Conservation (phyloP, 53 echinoderm and acorn worm species). For the Apostichopus leukothele region DNA sequence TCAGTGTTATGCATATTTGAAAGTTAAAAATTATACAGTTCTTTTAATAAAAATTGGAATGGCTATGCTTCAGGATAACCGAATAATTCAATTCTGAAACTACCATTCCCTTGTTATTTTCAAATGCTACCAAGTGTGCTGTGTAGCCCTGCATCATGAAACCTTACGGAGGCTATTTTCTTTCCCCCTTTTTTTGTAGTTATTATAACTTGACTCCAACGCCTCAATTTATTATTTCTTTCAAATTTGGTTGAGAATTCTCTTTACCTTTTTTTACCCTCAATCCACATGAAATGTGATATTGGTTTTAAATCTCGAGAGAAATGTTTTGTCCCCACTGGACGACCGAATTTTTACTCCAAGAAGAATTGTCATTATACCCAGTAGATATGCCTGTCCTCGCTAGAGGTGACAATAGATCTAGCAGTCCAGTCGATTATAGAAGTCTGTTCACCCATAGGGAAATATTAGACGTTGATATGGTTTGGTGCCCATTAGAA, state of each 20-base stretch:
- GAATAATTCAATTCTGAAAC: too few relatives aligned
- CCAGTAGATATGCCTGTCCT: neutral
- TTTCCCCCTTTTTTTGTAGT: neutral
- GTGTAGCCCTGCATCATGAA: neutral
- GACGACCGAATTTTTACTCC: neutral
- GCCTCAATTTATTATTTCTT: neutral
- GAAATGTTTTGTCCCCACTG: neutral
- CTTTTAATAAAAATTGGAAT: too few relatives aligned
- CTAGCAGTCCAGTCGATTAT: too few relatives aligned
- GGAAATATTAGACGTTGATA: too few relatives aligned
- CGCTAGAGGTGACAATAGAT: neutral
- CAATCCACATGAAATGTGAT: neutral
- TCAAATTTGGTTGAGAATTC: neutral
- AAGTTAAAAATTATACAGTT: too few relatives aligned
- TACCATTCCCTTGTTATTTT: neutral
- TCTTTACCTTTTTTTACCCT: neutral
- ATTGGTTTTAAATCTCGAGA: neutral
- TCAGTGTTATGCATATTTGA: too few relatives aligned
- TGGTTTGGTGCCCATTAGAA: too few relatives aligned
- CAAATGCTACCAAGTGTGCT: neutral
- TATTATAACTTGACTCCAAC: neutral
- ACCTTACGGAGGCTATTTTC: neutral
- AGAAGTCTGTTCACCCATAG: too few relatives aligned
- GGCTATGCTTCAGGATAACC: too few relatives aligned
- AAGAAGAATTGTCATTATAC: neutral